phyloP scores from a whole-genome alignment of 2,888 invertebrate genomes.

The Prosapia bicincta region DNA sequence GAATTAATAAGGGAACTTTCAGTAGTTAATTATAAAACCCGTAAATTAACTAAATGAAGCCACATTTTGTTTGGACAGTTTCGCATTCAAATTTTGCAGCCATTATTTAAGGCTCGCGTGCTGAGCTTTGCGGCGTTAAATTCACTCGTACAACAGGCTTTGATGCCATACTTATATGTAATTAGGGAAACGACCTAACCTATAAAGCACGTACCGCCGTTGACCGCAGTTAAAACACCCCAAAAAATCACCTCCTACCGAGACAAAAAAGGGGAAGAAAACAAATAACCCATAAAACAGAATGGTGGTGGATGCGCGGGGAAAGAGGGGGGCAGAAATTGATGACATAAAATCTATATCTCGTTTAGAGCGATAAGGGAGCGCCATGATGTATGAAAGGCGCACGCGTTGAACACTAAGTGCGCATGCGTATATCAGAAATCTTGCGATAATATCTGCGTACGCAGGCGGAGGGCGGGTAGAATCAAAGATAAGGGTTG shows the following conservation, averaged over 20 bases:
- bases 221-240: conserved; percentile 2
- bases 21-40: too few species aligned
- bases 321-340: conserved; percentile 12
- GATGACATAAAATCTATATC: conserved; percentile 29
- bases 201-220: neutral
- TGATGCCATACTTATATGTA: neutral
- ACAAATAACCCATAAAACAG: conserved; percentile 26
- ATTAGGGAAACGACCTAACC: neutral
- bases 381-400: conserved; percentile 18
- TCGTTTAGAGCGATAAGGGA: conserved; percentile 17
- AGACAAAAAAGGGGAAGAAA: conserved; percentile 13
- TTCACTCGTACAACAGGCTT: too few species aligned
- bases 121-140: neutral
- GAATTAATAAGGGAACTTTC: too few species aligned
- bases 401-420: conserved; percentile 13
- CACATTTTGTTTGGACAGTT: neutral
- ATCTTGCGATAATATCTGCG: conserved; percentile 19
- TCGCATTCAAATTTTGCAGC: neutral
- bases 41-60: neutral
- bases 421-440: conserved; percentile 17
- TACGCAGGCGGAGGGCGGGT: conserved; percentile 19
- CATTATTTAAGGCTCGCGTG: neutral
- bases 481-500: conserved; percentile 6
- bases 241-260: conserved; percentile 12
- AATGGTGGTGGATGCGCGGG: neutral